These are phyloP conservation scores for Gobio gobio DNA, from an alignment of 2,113 vertebrate species.

Conservation along the genomic window DNA sequence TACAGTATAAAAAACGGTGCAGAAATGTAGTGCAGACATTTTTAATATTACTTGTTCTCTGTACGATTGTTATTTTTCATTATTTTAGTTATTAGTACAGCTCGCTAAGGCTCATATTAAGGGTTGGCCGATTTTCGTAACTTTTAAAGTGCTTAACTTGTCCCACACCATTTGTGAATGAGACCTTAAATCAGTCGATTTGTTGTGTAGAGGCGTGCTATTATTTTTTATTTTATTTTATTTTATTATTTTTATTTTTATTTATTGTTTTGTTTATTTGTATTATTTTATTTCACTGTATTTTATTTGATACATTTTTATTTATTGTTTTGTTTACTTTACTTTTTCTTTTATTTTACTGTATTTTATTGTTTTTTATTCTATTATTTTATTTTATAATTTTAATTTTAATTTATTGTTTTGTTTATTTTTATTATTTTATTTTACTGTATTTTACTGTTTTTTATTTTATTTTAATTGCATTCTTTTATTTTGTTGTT, in stretches of 20 bases:
- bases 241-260: background rate
- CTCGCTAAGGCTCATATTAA: background rate
- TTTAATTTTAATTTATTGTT: too few species aligned
- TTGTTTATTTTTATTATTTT: too few species aligned
- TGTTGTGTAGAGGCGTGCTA: background rate
- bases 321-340: too few species aligned
- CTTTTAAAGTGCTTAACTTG: background rate
- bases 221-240: background rate
- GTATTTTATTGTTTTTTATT: too few species aligned
- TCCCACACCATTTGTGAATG: background rate
- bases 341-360: too few species aligned
- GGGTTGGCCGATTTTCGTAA: background rate
- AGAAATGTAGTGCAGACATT: background rate
- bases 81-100: background rate
- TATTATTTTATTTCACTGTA: too few species aligned
- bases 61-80: background rate
- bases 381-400: too few species aligned
- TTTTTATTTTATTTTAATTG: too few species aligned
- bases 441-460: too few species aligned
- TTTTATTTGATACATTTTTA: too few species aligned
- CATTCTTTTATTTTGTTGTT: too few species aligned
- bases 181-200: background rate
- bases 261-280: background rate
- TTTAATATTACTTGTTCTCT: background rate
- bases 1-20: too few species aligned